Percentiles rank a stretch among this genome's conserved stretches.
phyloP scores from a whole-genome alignment of 2,113 vertebrate genomes.

The Camelus bactrianus region DNA sequence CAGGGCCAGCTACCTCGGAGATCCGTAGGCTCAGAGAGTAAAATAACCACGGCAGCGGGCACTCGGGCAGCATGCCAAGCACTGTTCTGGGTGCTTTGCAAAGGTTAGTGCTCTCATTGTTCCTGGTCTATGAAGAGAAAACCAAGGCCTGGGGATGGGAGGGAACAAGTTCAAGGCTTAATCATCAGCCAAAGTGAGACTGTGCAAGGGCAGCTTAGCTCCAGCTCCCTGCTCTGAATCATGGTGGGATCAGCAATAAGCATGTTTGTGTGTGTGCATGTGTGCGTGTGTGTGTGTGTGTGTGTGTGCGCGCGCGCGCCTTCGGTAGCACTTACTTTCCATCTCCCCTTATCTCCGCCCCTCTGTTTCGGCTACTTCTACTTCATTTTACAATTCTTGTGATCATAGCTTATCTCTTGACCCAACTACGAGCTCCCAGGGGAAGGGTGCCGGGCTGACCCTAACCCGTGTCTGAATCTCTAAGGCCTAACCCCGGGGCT shows the following conservation, averaged over 20 bases:
- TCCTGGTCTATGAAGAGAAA: neutral
- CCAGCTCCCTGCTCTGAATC: neutral
- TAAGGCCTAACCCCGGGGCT: neutral
- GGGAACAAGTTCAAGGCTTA: neutral
- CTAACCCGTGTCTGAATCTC: neutral
- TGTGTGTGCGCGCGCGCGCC: neutral
- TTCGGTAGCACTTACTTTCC: neutral
- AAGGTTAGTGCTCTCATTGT: neutral
- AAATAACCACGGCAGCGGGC: accelerated
- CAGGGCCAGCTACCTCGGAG: neutral
- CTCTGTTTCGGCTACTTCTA: neutral
- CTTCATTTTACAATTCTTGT: neutral
- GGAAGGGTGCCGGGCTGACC: too few relatives aligned
- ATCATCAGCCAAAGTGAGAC: accelerated
- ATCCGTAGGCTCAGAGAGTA: neutral
- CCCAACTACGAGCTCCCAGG: neutral
- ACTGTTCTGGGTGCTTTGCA: neutral
- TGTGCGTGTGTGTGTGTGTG: too few relatives aligned
- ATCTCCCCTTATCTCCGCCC: neutral
- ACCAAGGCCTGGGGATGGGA: neutral
- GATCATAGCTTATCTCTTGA: neutral
- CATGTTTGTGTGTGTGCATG: too few relatives aligned
- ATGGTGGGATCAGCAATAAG: neutral
- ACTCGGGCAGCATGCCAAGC: accelerated
- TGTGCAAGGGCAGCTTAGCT: neutral